These are phyloP conservation scores for Lophotriccus pileatus DNA, from an alignment of 2,797 vertebrate genomes.

Conservation along the genomic window DNA sequence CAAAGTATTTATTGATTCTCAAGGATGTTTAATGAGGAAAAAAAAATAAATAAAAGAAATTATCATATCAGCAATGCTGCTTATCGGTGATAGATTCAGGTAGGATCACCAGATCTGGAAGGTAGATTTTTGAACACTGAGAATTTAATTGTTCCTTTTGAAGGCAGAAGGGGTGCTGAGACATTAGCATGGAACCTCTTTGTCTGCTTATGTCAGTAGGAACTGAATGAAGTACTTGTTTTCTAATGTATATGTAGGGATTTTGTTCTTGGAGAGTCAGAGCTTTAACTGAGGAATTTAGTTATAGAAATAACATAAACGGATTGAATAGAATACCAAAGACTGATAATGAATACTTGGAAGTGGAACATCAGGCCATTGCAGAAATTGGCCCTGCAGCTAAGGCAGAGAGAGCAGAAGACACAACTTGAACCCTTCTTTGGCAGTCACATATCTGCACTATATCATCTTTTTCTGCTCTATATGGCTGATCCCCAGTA, in stretches of 20 bases:
- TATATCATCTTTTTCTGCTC: not conserved
- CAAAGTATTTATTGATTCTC: not conserved
- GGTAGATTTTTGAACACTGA: not conserved
- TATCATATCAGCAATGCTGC: not conserved
- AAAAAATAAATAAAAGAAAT: not conserved
- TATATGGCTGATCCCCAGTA: not conserved
- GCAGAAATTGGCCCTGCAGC: not conserved
- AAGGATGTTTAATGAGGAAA: not conserved
- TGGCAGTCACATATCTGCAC: not conserved
- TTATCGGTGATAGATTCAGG: not conserved
- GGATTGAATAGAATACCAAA: not conserved
- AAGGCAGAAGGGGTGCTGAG: not conserved
- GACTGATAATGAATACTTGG: not conserved
- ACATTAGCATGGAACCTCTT: rapidly evolving
- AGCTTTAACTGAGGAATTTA: not conserved
- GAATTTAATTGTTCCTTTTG: not conserved
- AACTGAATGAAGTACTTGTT: not conserved
- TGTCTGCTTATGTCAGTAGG: not conserved
- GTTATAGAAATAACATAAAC: not conserved
- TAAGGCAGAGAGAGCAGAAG: not conserved
- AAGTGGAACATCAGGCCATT: not conserved
- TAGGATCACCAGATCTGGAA: not conserved
- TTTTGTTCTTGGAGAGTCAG: not conserved
- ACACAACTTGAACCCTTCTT: not conserved
- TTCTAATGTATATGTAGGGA: not conserved